Conservation (phyloP, 2,113 vertebrate species). For the Malurus cyaneus region DNA sequence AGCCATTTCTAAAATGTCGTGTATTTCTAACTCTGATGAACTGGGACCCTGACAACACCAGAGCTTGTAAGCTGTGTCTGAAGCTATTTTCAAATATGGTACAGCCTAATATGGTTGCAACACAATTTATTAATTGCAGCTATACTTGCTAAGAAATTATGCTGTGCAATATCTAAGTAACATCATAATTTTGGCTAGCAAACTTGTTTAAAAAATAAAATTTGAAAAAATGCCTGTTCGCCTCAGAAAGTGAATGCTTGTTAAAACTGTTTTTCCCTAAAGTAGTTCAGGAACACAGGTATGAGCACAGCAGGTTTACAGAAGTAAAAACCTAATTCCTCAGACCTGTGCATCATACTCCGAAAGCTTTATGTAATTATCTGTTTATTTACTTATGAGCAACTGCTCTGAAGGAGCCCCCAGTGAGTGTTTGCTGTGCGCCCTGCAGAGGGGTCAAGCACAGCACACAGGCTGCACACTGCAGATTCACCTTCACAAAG, state of each 20-base stretch:
- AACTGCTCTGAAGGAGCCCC: not conserved
- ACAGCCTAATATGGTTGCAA: not conserved
- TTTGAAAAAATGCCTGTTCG: not conserved
- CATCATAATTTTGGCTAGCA: not conserved
- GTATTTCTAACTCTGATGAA: not conserved
- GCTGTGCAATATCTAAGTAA: not conserved
- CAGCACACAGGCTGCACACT: not conserved
- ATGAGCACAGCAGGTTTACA: not conserved
- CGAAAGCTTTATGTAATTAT: not conserved
- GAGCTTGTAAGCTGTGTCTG: not conserved
- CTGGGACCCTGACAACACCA: not conserved
- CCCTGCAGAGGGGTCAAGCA: not conserved
- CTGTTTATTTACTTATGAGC: not conserved
- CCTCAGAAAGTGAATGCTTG: not conserved
- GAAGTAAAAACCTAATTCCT: not conserved
- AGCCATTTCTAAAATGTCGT: constrained; percentile 16
- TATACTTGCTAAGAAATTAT: not conserved
- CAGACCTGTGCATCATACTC: not conserved
- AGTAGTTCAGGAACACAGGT: not conserved
- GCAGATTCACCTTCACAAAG: not conserved
- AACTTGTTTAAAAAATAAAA: not conserved
- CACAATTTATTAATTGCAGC: constrained; percentile 20
- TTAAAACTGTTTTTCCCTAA: not conserved
- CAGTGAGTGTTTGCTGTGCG: not conserved
- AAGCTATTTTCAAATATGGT: constrained; percentile 22